Conservation (phyloP, 2,888 invertebrate species). For the Cephonodes hylas region DNA sequence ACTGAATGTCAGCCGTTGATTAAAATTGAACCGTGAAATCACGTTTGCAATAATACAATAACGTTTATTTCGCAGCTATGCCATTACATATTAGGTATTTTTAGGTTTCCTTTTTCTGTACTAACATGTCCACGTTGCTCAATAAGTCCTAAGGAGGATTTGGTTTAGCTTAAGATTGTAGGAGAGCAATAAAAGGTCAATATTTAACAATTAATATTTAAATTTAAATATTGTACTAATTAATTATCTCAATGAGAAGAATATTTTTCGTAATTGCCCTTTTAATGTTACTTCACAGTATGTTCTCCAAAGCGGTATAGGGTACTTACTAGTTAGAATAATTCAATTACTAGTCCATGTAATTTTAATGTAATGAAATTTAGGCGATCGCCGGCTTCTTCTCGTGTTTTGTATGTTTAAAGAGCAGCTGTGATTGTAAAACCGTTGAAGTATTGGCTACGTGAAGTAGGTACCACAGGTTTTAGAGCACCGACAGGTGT, state of each 20-base stretch:
- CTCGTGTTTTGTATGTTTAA: not conserved
- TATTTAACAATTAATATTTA: constrained; percentile 46
- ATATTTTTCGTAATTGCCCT: constrained; percentile 61
- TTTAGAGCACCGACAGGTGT: not conserved
- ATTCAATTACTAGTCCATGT: constrained; percentile 80
- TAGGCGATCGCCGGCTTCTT: constrained; percentile 64
- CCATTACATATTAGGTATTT: not conserved
- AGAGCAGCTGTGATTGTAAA: not conserved
- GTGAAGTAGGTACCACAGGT: not conserved
- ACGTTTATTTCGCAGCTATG: not conserved
- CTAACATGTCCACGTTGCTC: constrained; percentile 77
- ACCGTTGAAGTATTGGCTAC: not conserved
- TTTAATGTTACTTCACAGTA: constrained; percentile 51
- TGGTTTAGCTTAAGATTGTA: constrained; percentile 67
- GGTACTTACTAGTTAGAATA: constrained; percentile 80
- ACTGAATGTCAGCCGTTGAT: no score
- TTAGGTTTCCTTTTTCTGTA: constrained; percentile 55
- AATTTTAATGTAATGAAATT: constrained; percentile 73
- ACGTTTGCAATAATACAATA: constrained; percentile 6
- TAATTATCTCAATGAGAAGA: constrained; percentile 53
- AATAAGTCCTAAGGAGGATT: constrained; percentile 67
- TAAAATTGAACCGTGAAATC: constrained; percentile 14
- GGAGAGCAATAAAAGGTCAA: constrained; percentile 70
- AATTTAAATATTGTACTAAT: constrained; percentile 60
- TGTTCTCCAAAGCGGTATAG: constrained; percentile 79